Evolutionary conservation across 2,113 vertebrate species (phyloP).

Genomic region (Galbula dea): DNA sequence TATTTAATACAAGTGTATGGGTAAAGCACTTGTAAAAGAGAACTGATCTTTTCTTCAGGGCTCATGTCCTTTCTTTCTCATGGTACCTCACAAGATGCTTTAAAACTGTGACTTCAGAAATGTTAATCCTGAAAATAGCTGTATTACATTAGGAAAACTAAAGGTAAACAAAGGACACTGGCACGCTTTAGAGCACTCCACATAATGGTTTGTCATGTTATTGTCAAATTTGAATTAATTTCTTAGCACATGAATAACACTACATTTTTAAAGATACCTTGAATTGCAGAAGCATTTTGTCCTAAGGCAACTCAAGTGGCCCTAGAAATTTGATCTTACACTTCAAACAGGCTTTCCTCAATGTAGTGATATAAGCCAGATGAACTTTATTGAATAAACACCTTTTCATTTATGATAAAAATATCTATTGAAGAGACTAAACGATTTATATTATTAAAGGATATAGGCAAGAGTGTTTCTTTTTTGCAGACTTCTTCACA

Average conservation of each 20-base stretch:
- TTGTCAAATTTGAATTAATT: slow-evolving; percentile 40
- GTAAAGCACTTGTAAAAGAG: not conserved
- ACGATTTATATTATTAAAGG: not conserved
- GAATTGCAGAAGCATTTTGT: not conserved
- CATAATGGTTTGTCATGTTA: slow-evolving; percentile 7
- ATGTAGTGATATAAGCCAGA: not conserved
- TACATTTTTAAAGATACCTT: not conserved
- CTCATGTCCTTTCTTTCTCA: not conserved
- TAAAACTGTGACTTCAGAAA: not conserved
- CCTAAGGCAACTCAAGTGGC: not conserved
- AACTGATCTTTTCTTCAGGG: not conserved
- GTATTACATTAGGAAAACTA: not conserved
- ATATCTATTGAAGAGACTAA: not conserved
- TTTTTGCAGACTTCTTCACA: not conserved
- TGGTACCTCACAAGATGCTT: not conserved
- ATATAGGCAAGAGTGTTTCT: not conserved
- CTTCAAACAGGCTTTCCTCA: not conserved
- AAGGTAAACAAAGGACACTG: not conserved
- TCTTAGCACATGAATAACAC: not conserved
- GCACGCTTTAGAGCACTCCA: not conserved
- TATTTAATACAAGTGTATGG: not conserved
- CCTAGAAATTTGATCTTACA: not conserved
- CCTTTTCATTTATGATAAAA: not conserved
- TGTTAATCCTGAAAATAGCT: not conserved
- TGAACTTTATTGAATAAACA: not conserved